Base-by-base conservation (phyloP, 2,797 vertebrate species). In the Macropodus opercularis region DNA sequence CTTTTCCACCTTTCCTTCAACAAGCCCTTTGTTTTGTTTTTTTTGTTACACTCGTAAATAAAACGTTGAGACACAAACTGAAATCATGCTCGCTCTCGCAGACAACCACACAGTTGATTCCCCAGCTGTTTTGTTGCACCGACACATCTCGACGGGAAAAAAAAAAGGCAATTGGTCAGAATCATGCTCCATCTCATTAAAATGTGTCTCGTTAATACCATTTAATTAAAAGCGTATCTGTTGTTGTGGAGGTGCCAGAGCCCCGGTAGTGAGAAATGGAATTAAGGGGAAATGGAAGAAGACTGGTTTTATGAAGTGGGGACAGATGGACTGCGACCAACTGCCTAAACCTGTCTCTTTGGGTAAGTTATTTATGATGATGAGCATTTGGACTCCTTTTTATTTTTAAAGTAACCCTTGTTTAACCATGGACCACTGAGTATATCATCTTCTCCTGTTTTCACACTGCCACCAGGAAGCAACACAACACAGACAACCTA, bases 171-270 rank as follows among this genome's bases (percentile, higher is more conserved):
- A 77, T 72, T 70, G 72, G 60, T 40, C 51, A 41, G 32, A 58
- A 55, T 59, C 27, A 2, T 26, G 17, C 51, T 52, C 17, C 50
- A 34, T 75, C 63, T 67, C 2, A 29, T 77, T 85, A 83, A 85
- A 29, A 72, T 47, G 66, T 78, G 69, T 74, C 79, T 73, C 75
- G 75, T 87, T 83, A 85, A 72, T 53, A 48, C 29, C 26, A 60
- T 72, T 83, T 83, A 87, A 91, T 88, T 82, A 80, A 83, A 85
- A 71, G 70, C 71, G 66, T 55, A 85, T 84, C 80, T 71, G 44
- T 63, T 42, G 61, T 63, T 58, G 54, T 75, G 38, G 22, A 63
- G 57, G 54, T 74, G 76, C 66, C 76, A 74, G 41, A 35, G 38
- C 41, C 41, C 34, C 67, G 21, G 50, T 69, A 24, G 13, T 3